Percentiles rank a stretch among this genome's conserved stretches.
Evolutionary conservation across 2,888 invertebrate species (phyloP).

Genomic region (Zootermopsis nevadensis): DNA sequence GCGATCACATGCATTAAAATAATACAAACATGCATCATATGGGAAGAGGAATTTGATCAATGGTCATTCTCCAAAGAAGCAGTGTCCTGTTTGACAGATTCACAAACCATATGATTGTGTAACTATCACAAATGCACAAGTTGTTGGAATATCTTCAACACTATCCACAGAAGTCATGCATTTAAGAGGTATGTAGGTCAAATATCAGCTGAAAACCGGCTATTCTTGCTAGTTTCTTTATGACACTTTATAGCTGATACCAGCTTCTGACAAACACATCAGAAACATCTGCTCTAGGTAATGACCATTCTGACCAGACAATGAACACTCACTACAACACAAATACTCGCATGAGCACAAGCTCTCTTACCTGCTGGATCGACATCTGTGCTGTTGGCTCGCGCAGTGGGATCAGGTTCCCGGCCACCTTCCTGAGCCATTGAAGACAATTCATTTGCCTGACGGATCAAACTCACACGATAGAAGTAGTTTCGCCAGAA

Average conservation of each 20-base stretch:
- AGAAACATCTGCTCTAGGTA: neutral
- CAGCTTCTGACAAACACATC: no score
- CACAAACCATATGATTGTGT: no score
- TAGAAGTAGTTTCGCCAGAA: slow-evolving; percentile 99
- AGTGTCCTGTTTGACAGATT: neutral
- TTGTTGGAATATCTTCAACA: no score
- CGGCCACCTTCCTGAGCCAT: slow-evolving; percentile 63
- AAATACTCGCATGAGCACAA: neutral
- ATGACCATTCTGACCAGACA: neutral
- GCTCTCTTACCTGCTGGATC: slow-evolving; percentile 55
- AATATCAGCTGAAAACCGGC: no score
- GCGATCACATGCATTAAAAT: neutral
- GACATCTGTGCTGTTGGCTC: slow-evolving; percentile 53
- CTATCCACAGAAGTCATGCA: no score
- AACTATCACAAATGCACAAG: no score
- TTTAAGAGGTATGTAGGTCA: no score
- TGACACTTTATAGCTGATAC: no score
- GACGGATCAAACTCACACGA: slow-evolving; percentile 97
- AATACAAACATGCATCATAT: slow-evolving; percentile 29
- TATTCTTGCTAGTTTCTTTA: no score
- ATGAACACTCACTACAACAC: neutral
- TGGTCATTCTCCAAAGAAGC: neutral
- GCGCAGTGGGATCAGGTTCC: slow-evolving; percentile 49
- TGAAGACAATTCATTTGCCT: slow-evolving; percentile 89
- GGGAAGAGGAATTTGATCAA: neutral